phyloP scores from a whole-genome alignment of 2,888 invertebrate genomes.

The Andrena marginata region DNA sequence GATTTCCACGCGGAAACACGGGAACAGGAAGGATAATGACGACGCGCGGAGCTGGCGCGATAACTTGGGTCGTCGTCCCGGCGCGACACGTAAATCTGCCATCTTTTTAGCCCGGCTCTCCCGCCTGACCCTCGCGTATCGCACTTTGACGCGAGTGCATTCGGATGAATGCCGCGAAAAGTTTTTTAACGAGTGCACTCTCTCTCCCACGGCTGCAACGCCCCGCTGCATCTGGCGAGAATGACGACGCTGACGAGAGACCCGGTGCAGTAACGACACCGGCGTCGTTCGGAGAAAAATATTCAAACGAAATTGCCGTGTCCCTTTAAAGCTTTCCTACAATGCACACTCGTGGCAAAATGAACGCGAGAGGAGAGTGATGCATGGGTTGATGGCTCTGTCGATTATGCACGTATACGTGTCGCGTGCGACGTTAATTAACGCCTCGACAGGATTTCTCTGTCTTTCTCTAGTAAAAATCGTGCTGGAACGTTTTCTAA shows the following conservation, averaged over 20 bases:
- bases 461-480: too few relatives aligned
- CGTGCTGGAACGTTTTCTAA: too few relatives aligned
- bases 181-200: constrained; percentile 62
- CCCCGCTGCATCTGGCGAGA: constrained; percentile 37
- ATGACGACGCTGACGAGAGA: constrained; percentile 32
- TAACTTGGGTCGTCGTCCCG: constrained; percentile 40
- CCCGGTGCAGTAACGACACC: constrained; percentile 18
- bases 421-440: not conserved
- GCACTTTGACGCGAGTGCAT: constrained; percentile 56
- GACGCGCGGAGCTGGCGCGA: constrained; percentile 31
- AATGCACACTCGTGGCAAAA: not conserved
- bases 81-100: constrained; percentile 46
- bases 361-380: not conserved
- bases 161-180: constrained; percentile 60
- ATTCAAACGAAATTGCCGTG: constrained; percentile 40
- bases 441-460: not conserved
- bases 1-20: constrained; percentile 33
- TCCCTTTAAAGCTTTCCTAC: constrained; percentile 8
- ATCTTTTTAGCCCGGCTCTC: constrained; percentile 46
- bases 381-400: not conserved
- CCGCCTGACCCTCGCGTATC: constrained; percentile 48
- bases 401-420: not conserved
- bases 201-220: constrained; percentile 27
- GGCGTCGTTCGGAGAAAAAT: constrained; percentile 31
- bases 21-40: constrained; percentile 53